Evolutionary conservation across 2,113 vertebrate species (phyloP).

Genomic region (Acanthochromis polyacanthus): DNA sequence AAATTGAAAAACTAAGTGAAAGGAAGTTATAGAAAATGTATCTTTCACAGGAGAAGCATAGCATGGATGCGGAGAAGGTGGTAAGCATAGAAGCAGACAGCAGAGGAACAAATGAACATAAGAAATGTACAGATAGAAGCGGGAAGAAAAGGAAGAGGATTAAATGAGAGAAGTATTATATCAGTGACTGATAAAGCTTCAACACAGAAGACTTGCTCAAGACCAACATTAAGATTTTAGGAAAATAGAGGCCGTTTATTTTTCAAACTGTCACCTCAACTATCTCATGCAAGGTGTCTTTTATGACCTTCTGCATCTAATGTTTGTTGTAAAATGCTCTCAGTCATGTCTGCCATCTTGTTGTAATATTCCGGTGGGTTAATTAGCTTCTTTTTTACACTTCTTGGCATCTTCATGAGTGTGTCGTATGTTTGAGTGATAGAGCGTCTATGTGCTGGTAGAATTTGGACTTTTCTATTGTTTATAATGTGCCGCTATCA

Average conservation of each 20-base stretch:
- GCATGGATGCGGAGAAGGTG: slow-evolving; percentile 25
- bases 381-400: slow-evolving; percentile 40
- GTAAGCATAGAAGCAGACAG: not conserved
- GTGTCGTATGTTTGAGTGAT: slow-evolving; percentile 26
- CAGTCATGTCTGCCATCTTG: not conserved
- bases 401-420: slow-evolving; percentile 11
- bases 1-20: slow-evolving; percentile 57
- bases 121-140: not conserved
- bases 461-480: slow-evolving; percentile 27
- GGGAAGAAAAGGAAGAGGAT: not conserved
- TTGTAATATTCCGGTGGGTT: slow-evolving; percentile 17
- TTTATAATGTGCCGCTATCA: not conserved
- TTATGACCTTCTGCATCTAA: not conserved
- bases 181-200: slow-evolving; percentile 3
- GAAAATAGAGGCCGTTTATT: not conserved
- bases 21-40: slow-evolving; percentile 52
- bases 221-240: not conserved
- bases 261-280: not conserved
- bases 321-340: slow-evolving; percentile 7
- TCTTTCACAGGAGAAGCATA: slow-evolving; percentile 29
- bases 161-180: not conserved
- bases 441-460: slow-evolving; percentile 12
- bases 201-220: not conserved
- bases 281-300: not conserved
- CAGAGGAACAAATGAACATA: not conserved